phyloP scores from a whole-genome alignment of 2,797 vertebrate species.

The Sebastes miniatus region DNA sequence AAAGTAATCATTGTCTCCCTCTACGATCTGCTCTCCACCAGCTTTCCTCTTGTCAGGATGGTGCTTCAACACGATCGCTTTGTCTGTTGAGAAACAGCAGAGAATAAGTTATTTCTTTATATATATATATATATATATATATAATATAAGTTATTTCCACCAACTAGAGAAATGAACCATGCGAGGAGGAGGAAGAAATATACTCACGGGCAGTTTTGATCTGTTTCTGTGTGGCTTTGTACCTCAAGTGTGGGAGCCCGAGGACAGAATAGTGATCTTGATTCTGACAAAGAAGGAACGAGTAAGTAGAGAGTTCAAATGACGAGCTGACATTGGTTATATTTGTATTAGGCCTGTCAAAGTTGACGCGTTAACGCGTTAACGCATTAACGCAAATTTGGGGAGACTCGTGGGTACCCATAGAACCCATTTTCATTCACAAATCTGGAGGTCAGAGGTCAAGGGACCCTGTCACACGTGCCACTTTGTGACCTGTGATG shows the following conservation, averaged over 20 bases:
- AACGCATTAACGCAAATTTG: too few relatives aligned
- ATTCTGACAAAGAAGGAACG: constrained; percentile 82
- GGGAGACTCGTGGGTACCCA: too few relatives aligned
- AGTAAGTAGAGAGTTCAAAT: not conserved
- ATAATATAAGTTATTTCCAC: too few relatives aligned
- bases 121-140: too few relatives aligned
- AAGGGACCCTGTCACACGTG: too few relatives aligned
- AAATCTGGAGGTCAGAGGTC: too few relatives aligned
- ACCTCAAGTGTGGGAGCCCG: constrained; percentile 89
- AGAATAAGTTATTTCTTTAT: not conserved
- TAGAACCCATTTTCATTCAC: too few relatives aligned
- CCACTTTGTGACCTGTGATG: too few relatives aligned
- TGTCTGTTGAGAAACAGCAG: constrained; percentile 82
- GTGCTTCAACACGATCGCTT: constrained; percentile 97
- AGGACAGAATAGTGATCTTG: constrained; percentile 98
- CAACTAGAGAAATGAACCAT: fast-evolving
- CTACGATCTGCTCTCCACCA: constrained; percentile 94
- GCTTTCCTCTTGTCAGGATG: constrained; percentile 99
- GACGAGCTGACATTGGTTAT: too few relatives aligned
- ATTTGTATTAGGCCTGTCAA: too few relatives aligned
- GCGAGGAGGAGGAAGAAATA: not conserved
- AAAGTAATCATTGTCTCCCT: constrained; percentile 95
- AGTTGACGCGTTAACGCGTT: too few relatives aligned
- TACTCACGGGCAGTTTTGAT: constrained; percentile 99
- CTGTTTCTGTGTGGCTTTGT: constrained; percentile 96